Conservation (phyloP, 2,888 invertebrate species). For the Agrilus cyanescens region DNA sequence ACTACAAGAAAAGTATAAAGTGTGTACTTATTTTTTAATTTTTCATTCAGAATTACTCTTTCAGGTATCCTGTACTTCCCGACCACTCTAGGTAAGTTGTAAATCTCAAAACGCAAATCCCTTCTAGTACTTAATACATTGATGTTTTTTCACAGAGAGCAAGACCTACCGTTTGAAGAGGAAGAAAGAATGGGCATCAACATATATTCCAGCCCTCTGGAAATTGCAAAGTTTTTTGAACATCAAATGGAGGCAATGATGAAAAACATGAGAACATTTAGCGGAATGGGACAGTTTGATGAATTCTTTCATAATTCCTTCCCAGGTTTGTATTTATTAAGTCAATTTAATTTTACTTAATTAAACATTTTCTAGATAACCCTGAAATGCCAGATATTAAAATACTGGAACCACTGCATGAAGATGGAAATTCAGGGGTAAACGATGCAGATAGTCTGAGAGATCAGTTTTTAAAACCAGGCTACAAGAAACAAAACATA, state of each 20-base stretch:
- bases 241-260: constrained; percentile 46
- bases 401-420: not conserved
- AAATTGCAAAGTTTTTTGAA: constrained; percentile 50
- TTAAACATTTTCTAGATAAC: too few species aligned
- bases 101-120: too few species aligned
- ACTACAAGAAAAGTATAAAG: too few species aligned
- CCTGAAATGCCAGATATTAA: too few species aligned
- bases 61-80: too few species aligned
- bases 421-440: not conserved
- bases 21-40: too few species aligned
- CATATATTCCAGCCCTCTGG: constrained; percentile 46
- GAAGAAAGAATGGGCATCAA: constrained; percentile 32
- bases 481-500: constrained; percentile 25
- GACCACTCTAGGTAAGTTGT: too few species aligned
- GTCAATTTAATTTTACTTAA: too few species aligned
- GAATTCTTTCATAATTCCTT: constrained; percentile 1
- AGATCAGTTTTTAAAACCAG: constrained; percentile 44
- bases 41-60: too few species aligned
- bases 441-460: constrained; percentile 29
- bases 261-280: constrained; percentile 33
- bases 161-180: not conserved
- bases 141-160: too few species aligned
- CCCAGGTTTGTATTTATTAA: constrained; percentile 2
- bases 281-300: constrained; percentile 12
- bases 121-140: too few species aligned